Evolutionary conservation across 2,797 vertebrate genomes (phyloP).

Genomic region (Rhynchotus rufescens): DNA sequence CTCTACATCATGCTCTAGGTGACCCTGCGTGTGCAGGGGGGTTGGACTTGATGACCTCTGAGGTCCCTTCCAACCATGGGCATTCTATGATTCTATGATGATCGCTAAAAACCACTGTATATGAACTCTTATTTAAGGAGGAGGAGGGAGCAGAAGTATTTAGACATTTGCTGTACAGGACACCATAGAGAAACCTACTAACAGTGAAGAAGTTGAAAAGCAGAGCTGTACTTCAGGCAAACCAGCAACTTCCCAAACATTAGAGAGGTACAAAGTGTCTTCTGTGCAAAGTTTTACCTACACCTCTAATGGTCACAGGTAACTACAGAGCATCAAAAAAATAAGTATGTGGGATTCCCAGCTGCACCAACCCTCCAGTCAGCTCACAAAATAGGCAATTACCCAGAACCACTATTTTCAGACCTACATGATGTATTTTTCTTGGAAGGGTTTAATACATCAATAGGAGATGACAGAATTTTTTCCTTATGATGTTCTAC

Average conservation of each 20-base stretch:
- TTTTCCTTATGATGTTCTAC: conserved; percentile 37
- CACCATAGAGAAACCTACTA: conserved; percentile 27
- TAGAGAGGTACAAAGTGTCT: conserved; percentile 48
- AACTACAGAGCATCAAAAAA: conserved; percentile 21
- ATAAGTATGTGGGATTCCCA: not conserved
- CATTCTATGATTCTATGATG: no score
- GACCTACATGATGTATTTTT: conserved; percentile 37
- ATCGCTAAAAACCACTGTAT: conserved; percentile 2
- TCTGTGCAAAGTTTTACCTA: conserved; percentile 50
- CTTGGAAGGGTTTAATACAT: conserved; percentile 54
- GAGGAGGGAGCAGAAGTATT: not conserved
- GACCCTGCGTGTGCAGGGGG: no score
- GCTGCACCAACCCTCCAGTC: not conserved
- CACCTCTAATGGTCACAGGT: conserved; percentile 9
- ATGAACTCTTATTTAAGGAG: not conserved
- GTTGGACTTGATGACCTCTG: no score
- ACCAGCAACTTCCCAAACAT: conserved; percentile 51
- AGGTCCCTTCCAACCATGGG: no score
- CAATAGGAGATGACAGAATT: conserved; percentile 36
- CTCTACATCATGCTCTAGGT: no score
- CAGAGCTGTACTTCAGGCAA: conserved; percentile 51
- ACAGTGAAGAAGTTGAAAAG: conserved; percentile 47
- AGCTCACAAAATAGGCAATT: conserved; percentile 33
- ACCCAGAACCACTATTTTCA: conserved; percentile 53
- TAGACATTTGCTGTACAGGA: conserved; percentile 32